Evolutionary conservation across 2,797 vertebrate genomes (phyloP).

Genomic region (Psittacula echo): DNA sequence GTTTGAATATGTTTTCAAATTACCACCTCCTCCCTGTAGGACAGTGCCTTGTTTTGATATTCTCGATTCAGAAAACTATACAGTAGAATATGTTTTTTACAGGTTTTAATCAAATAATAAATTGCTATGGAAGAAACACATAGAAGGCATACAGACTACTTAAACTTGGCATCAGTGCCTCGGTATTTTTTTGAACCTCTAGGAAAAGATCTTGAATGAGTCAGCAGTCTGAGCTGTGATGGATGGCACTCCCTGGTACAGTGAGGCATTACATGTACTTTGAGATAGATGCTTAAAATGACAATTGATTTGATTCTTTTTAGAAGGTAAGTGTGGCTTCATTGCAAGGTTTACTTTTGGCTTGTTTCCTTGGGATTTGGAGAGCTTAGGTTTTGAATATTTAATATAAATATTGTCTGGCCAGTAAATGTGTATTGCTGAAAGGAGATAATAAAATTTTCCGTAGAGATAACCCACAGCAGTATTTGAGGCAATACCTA

Average conservation of each 20-base stretch:
- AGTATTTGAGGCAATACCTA: not conserved
- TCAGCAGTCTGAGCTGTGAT: slow-evolving; percentile 61
- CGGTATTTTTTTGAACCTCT: slow-evolving; percentile 60
- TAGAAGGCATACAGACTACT: not conserved
- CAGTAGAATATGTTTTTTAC: not conserved
- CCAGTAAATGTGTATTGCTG: slow-evolving; percentile 15
- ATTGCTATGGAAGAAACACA: not conserved
- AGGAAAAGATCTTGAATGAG: slow-evolving; percentile 67
- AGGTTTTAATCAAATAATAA: not conserved
- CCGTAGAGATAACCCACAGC: not conserved
- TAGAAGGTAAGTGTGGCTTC: not conserved
- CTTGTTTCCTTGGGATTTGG: slow-evolving; percentile 25
- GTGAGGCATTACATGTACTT: not conserved
- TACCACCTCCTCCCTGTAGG: not conserved
- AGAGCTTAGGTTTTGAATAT: slow-evolving; percentile 18
- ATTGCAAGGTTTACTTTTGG: not conserved
- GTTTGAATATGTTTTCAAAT: not conserved
- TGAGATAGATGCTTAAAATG: not conserved
- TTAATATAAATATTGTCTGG: not conserved
- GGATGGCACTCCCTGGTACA: slow-evolving; percentile 55
- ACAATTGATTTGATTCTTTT: not conserved
- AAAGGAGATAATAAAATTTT: not conserved
- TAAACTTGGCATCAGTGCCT: slow-evolving; percentile 24
- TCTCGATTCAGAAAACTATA: not conserved
- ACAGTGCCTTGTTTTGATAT: not conserved